phyloP scores from a whole-genome alignment of 2,113 vertebrate species.

The Scytalopus superciliaris region DNA sequence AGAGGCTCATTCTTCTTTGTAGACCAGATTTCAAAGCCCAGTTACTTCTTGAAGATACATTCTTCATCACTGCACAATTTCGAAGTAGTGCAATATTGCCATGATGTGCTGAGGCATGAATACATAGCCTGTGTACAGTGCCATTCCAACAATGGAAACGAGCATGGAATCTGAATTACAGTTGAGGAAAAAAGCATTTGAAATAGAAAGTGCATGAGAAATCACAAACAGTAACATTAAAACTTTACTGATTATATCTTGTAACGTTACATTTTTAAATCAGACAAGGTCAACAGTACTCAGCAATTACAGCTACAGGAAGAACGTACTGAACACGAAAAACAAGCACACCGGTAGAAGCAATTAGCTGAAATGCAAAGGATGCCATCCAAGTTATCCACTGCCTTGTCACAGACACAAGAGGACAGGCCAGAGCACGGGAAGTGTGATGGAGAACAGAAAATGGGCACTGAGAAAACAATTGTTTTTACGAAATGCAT shows the following conservation, averaged over 20 bases:
- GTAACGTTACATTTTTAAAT: not conserved
- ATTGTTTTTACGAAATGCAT: not conserved
- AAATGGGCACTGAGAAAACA: not conserved
- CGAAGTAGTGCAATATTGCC: constrained; percentile 97
- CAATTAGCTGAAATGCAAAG: not conserved
- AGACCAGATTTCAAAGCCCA: constrained; percentile 10
- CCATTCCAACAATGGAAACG: constrained; percentile 91
- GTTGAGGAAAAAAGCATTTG: constrained; percentile 73
- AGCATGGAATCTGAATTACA: constrained; percentile 87
- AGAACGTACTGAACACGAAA: not conserved
- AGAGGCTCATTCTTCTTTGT: constrained; percentile 37
- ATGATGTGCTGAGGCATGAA: constrained; percentile 99
- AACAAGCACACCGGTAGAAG: not conserved
- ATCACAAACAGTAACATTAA: not conserved
- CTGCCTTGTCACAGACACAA: not conserved
- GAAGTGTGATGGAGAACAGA: not conserved
- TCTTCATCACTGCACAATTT: constrained; percentile 87
- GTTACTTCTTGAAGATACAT: not conserved
- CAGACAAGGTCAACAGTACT: not conserved
- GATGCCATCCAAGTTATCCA: not conserved
- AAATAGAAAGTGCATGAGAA: not conserved
- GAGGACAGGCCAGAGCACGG: not conserved
- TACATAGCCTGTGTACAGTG: constrained; percentile 93
- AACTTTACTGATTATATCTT: not conserved
- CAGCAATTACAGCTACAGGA: not conserved